Evolutionary conservation across 1,140 invertebrate genomes (phyloP).

Genomic region (Thaumatotibia leucotreta): DNA sequence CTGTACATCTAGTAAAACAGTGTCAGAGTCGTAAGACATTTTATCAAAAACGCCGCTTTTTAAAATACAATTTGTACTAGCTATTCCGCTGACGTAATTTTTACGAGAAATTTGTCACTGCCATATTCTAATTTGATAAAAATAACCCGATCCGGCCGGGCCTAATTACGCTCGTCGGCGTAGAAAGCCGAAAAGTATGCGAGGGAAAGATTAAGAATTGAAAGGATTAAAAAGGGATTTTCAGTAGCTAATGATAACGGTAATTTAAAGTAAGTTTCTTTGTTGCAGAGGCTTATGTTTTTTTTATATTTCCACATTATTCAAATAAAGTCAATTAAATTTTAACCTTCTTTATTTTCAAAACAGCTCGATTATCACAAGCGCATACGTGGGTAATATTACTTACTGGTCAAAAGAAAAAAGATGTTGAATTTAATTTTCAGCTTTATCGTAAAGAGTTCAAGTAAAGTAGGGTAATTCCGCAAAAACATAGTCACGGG

Average conservation of each 20-base stretch:
- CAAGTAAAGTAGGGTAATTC: not conserved
- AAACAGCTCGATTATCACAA: too few relatives aligned
- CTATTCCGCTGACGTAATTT: too few relatives aligned
- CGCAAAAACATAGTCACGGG: not conserved
- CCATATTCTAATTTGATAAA: conserved; percentile 1
- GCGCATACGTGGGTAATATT: too few relatives aligned
- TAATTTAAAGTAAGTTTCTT: not conserved
- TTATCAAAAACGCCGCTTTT: too few relatives aligned
- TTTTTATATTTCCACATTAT: not conserved
- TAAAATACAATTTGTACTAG: too few relatives aligned
- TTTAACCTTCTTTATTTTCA: too few relatives aligned
- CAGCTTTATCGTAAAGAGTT: not conserved
- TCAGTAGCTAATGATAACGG: not conserved
- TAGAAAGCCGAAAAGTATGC: not conserved
- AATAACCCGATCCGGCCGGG: not conserved
- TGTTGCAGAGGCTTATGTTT: too few relatives aligned
- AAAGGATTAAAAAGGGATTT: conserved; percentile 5
- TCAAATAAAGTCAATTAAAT: too few relatives aligned
- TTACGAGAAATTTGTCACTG: not conserved
- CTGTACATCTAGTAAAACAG: too few relatives aligned
- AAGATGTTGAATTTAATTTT: too few relatives aligned
- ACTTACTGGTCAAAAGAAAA: too few relatives aligned
- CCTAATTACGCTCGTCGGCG: not conserved
- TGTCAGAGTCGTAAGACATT: too few relatives aligned
- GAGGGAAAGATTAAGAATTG: not conserved